Base-by-base conservation (phyloP, 37 sponge, comb jelly and placozoan genomes). In the Lycopodina hypogea region DNA sequence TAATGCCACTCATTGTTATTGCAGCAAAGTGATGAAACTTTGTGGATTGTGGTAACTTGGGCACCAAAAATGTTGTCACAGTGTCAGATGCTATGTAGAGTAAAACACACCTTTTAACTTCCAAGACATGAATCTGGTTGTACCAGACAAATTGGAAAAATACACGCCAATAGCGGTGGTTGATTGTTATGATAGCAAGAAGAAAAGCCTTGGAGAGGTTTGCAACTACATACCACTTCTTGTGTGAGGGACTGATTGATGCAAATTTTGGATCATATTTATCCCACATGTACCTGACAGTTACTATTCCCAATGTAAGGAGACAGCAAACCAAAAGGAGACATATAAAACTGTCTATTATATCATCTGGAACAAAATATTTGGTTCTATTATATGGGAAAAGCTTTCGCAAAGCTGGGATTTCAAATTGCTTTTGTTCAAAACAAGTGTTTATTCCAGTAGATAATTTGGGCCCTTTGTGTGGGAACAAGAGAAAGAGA, bases 181-280 rank as follows among this genome's bases (percentile, higher is more conserved):
- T 89, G 0, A 81, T 19, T 23, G 81, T 33, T 52, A 78, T 57
- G 45, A 75, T 11, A 0, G 73, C 91, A 38, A 94, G 74, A 32
- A 87, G 68, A 18, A 90, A 56, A 21, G 88, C 59, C 65, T 94
- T 94, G 62, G 78, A 79, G 29, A 94, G 28, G 72, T 94, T 94
- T 22, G 88, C 94, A 24, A 90, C 78, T 26, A 94, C 91, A 69
- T 94, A 94, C 94, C 91, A 94, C 39, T 90, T 87, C 80, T 94
- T 94, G 72, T 94, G 94, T 1, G 72, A 28, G 21, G 94, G 94
- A n/a, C 22, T 71, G 26, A 94, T 83, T 9, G 72, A 29, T 30
- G 84, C 68, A 68, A 94, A 94, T 18, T 55, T 56, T 11, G 61
- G 34, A 70, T 90, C 79, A 42, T 87, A 14, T 18, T 17, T 56